Base-by-base conservation (phyloP, 2,113 vertebrate species). In the Anser cygnoides region DNA sequence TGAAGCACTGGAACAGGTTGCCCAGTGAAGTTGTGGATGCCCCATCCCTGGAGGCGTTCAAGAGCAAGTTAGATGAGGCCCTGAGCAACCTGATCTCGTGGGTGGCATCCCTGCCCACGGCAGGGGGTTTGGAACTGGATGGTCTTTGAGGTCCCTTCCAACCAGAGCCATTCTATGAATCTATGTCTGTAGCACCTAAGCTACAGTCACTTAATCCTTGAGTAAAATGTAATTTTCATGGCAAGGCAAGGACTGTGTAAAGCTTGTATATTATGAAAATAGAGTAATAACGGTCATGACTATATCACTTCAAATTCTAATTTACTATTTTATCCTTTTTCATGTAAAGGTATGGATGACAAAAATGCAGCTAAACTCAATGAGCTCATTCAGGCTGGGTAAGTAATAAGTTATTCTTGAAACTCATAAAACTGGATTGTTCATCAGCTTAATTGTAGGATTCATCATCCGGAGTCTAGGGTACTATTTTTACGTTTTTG, bases 361-460 rank as follows among this genome's bases (percentile, higher is more conserved):
- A 99, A 99, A 98, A 99, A 99, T 1, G 99, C 99, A 65, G 96
- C 98, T 28, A 99, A 99, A 97, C 97, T 99, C 92, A 99, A 99
- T 16, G 99, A 99, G 88, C 99, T 99, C 87, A 99, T 99, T 95
- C 99, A 99, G 91, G 98, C 98, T 3, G 99, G 99, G 99, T 99
- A 98, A 99, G 99, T 98, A 49, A 15, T 57, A 86, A 11, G 33
- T 73, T 46, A 5, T 2, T 91, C 37, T 57, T 66, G 12, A 87
- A 91, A 58, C 11, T 76, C 67, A 37, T 65, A 19, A 44, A 85
- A 67, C 23, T 28, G 28, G 2, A 1, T 66, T 73, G n/a, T 74
- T 92, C 18, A 65, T 55, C 66, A 65, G 2, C 39, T 52, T 78
- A 41, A 5, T 26, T 79, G 63, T 84, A 54, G 35, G 77, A 28